Evolutionary conservation across 2,888 invertebrate genomes (phyloP), one percentile per base, ranked within the genome.

Genomic region (Protophormia terraenovae): DNA sequence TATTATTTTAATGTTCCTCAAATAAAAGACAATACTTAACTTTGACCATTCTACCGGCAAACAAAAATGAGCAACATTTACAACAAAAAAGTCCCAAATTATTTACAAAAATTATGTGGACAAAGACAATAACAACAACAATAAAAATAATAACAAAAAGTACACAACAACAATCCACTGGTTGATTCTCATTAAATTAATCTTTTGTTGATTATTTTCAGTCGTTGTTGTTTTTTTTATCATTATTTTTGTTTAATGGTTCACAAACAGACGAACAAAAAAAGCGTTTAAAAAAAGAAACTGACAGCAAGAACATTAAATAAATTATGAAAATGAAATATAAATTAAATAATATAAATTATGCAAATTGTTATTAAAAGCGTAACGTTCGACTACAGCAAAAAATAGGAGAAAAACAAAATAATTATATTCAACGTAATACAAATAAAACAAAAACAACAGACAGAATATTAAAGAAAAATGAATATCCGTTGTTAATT

Each of bases 321-420:
- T 71, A 82, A 76, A 82, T 82, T 82, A 82, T 82, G 76, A 76
- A 82, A 82, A 82, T 76, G 62, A 82, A 82, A 76, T 64, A 82
- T 55, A 76, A 82, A 82, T 82, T 82, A 76, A 82, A 76, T 82
- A 82, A 76, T 55, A 82, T 82, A 82, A 82, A 82, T 82, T 82
- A 82, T 82, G 76, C 76, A 82, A 82, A 82, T 82, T 82, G 64
- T 71, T 71, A 55, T 67, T 76, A 82, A 76, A 82, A 82, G 82
- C 82, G 67, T 82, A 76, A 55, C 69, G 38, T 72, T 80, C 24
- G 47, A 32, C 16, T 58, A 66, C 22, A 32, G 47, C 41, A 45
- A 19, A 60, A 60, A 60, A 22, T 19, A 67, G 2, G 32, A 67
- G 3, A 53, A 71, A 45, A 16, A 29, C 32, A 71, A 50, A 24